phyloP scores from a whole-genome alignment of 2,888 invertebrate genomes.

The Monopis laevigella region DNA sequence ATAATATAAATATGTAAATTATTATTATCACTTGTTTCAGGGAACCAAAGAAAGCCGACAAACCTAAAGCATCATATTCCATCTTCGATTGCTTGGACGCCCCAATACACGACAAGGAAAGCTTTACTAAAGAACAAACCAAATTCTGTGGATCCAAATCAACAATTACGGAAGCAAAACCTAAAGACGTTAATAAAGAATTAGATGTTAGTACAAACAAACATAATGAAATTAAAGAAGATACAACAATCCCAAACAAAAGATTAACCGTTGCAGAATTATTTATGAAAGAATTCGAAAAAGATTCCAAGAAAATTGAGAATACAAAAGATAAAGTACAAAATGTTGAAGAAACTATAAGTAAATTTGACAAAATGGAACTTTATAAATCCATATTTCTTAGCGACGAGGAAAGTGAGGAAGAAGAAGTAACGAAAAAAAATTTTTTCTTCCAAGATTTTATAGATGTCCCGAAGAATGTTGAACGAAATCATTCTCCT shows the following conservation, averaged over 20 bases:
- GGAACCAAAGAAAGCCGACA: constrained; percentile 42
- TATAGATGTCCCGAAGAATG: constrained; percentile 56
- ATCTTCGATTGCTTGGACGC: constrained; percentile 81
- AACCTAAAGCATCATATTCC: constrained; percentile 74
- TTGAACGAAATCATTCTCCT: constrained; percentile 72
- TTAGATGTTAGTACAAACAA: constrained; percentile 3
- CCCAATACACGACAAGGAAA: constrained; percentile 63
- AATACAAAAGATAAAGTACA: constrained; percentile 33
- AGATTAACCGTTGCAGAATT: constrained; percentile 57
- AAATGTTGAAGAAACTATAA: constrained; percentile 46
- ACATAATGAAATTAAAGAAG: constrained; percentile 13
- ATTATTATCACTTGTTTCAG: constrained; percentile 32
- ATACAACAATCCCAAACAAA: constrained; percentile 29
- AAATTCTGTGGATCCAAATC: constrained; percentile 55
- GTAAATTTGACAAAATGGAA: constrained; percentile 70
- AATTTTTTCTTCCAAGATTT: constrained; percentile 25
- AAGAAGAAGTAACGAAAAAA: constrained; percentile 26
- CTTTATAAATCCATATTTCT: constrained; percentile 91
- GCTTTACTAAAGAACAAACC: constrained; percentile 56
- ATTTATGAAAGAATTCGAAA: constrained; percentile 54
- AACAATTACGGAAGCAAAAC: constrained; percentile 19
- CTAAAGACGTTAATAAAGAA: constrained; percentile 11
- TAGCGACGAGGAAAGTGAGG: constrained; percentile 78
- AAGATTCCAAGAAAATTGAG: constrained; percentile 26
- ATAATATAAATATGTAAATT: too few species aligned